phyloP scores from a whole-genome alignment of 92 coral and sea anemone genomes.

The Bergia sp. region DNA sequence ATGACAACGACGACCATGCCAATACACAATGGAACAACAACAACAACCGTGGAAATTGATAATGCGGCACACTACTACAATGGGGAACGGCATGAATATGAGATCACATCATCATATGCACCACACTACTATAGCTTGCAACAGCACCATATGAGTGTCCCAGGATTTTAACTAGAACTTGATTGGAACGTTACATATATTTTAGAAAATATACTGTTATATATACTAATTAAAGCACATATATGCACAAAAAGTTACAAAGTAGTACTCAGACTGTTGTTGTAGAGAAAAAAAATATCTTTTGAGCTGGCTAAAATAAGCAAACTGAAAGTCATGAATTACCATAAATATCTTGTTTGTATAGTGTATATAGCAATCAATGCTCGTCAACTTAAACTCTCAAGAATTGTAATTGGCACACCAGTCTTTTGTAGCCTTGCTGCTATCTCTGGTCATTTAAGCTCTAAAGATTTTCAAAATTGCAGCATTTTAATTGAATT shows the following conservation, averaged over 20 bases:
- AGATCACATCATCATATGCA: slow-evolving; percentile 56
- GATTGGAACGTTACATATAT: slow-evolving; percentile 30
- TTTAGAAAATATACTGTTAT: slow-evolving; percentile 34
- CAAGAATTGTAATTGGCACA: not conserved
- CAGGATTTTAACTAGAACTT: slow-evolving; percentile 70
- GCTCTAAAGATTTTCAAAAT: not conserved
- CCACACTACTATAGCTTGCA: slow-evolving; percentile 79
- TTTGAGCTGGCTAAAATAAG: not conserved
- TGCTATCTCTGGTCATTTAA: not conserved
- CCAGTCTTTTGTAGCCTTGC: not conserved
- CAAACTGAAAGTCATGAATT: not conserved
- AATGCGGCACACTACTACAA: slow-evolving; percentile 88
- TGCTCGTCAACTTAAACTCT: not conserved
- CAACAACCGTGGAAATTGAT: slow-evolving; percentile 97
- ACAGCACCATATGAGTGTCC: slow-evolving; percentile 74
- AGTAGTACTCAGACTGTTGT: not conserved
- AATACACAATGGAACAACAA: slow-evolving; percentile 68
- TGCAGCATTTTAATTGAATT: not conserved
- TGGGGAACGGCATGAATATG: slow-evolving; percentile 74
- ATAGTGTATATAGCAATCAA: slow-evolving; percentile 29
- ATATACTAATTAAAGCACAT: slow-evolving; percentile 10
- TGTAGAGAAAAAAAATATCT: not conserved
- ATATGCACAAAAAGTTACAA: not conserved
- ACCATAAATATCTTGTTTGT: not conserved
- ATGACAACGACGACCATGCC: slow-evolving; percentile 60